These are phyloP conservation scores for Acropternis orthonyx DNA, from an alignment of 2,797 vertebrate species.

Conservation along the genomic window DNA sequence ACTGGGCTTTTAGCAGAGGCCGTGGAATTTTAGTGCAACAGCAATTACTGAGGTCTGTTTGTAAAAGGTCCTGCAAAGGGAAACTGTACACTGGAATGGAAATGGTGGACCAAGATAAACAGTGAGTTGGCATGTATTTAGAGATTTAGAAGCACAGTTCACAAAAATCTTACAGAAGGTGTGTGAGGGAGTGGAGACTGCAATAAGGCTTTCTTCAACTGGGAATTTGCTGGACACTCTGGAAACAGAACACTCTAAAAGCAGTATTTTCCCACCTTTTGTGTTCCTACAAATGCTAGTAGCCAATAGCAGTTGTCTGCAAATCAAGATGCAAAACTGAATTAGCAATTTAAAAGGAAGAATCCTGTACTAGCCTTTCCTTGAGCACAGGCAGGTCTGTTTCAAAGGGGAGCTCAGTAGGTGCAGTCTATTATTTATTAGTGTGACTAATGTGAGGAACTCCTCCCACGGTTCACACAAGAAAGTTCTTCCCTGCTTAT, in stretches of 20 bases:
- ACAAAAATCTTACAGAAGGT: neutral
- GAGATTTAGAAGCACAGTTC: neutral
- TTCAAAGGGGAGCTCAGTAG: slow-evolving; percentile 39
- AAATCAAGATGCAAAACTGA: neutral
- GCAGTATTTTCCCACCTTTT: neutral
- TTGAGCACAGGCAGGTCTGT: neutral
- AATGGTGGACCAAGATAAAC: slow-evolving; percentile 11
- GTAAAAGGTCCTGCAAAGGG: neutral
- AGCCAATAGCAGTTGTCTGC: neutral
- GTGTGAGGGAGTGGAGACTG: neutral
- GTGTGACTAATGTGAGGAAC: slow-evolving; percentile 23
- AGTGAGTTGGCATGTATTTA: neutral
- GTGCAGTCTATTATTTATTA: slow-evolving; percentile 54
- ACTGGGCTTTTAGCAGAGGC: neutral
- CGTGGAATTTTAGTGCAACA: neutral
- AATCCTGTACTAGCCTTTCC: neutral
- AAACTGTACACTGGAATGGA: neutral
- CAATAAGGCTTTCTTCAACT: neutral
- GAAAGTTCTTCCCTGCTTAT: slow-evolving; percentile 45
- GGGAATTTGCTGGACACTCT: neutral
- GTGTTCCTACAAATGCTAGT: neutral
- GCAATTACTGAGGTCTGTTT: neutral
- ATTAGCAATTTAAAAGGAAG: slow-evolving; percentile 9
- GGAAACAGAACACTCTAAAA: neutral
- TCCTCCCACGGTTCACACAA: slow-evolving; percentile 22